phyloP scores from a whole-genome alignment of 2,888 invertebrate species.

The Clusia tigrina region DNA sequence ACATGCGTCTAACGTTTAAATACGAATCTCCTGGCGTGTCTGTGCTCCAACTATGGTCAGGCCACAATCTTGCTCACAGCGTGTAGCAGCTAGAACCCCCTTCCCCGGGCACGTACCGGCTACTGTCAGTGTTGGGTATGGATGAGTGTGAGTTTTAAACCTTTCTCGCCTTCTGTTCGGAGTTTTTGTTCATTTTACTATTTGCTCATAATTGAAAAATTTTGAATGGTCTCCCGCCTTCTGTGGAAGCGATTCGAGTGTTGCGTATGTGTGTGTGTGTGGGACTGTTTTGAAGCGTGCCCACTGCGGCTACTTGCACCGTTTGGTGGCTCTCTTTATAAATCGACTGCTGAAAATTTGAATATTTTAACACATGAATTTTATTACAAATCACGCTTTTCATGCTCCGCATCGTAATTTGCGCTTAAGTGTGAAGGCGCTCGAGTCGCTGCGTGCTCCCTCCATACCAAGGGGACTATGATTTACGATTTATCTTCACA shows the following conservation, averaged over 20 bases:
- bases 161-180: not conserved
- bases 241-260: not conserved
- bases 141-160: not conserved
- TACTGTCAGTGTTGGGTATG: not conserved
- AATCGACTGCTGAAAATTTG: constrained; percentile 15
- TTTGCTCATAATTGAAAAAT: not conserved
- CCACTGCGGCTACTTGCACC: not conserved
- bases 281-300: not conserved
- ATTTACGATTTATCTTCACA: constrained; percentile 21
- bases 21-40: not conserved
- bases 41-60: not conserved
- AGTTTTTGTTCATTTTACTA: not conserved
- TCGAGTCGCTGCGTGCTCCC: constrained; percentile 15
- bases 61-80: not conserved
- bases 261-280: not conserved
- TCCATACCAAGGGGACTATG: constrained; percentile 15
- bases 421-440: constrained; percentile 39
- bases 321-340: not conserved
- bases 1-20: not conserved
- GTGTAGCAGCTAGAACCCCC: not conserved
- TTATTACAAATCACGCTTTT: constrained; percentile 41
- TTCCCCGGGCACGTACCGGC: not conserved
- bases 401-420: constrained; percentile 48
- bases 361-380: constrained; percentile 36
- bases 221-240: not conserved